Percentiles rank a stretch among this genome's conserved stretches.
These are phyloP conservation scores for Leptodactylus fallax DNA, from an alignment of 2,797 vertebrate genomes.

Conservation along the genomic window DNA sequence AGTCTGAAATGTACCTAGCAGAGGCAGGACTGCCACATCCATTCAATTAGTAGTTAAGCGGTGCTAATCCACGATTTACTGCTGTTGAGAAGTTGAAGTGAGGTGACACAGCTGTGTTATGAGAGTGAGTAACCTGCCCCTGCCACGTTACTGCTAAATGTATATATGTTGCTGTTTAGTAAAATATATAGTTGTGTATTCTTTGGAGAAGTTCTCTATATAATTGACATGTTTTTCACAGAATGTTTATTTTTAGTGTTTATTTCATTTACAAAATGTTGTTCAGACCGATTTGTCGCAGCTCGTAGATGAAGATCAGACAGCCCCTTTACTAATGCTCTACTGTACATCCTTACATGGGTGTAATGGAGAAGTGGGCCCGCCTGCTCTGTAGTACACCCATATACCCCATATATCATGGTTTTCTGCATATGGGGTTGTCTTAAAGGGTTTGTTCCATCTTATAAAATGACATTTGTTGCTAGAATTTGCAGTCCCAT, in stretches of 20 bases:
- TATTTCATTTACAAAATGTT: not conserved
- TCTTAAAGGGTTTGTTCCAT: too few relatives aligned
- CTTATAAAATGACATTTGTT: too few relatives aligned
- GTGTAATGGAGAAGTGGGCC: too few relatives aligned
- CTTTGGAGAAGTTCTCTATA: not conserved
- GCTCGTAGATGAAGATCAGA: too few relatives aligned
- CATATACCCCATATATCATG: too few relatives aligned
- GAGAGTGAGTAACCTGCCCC: constrained; percentile 9
- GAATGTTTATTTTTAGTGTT: not conserved
- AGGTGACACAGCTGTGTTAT: constrained; percentile 37
- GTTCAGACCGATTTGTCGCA: not conserved
- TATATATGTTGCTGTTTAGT: constrained; percentile 3
- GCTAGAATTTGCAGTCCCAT: too few relatives aligned
- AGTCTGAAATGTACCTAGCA: not conserved
- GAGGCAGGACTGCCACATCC: not conserved
- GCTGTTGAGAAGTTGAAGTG: constrained; percentile 25
- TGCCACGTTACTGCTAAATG: constrained; percentile 6
- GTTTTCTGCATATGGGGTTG: too few relatives aligned
- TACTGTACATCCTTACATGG: too few relatives aligned
- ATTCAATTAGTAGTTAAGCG: constrained; percentile 12
- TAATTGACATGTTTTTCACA: not conserved
- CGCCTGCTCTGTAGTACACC: too few relatives aligned
- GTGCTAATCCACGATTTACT: constrained; percentile 3
- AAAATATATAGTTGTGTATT: not conserved
- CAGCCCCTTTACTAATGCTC: too few relatives aligned